phyloP scores from a whole-genome alignment of 2,113 vertebrate genomes.

The Zosterops borbonicus region DNA sequence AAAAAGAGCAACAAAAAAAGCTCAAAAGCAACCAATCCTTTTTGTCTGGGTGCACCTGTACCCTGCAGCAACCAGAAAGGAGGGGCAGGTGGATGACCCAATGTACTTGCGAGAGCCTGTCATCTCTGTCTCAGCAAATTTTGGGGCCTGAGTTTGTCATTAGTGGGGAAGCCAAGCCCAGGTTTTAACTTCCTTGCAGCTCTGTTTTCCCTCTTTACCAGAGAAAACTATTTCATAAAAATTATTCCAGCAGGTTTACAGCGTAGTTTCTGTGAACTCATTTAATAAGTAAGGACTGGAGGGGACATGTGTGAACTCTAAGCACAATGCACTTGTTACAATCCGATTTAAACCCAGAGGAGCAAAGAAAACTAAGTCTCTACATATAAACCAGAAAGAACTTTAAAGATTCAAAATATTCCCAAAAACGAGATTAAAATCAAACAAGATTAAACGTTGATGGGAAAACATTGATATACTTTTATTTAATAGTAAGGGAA shows the following conservation, averaged over 20 bases:
- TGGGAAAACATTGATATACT: not conserved
- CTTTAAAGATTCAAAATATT: not conserved
- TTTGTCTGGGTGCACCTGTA: not conserved
- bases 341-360: not conserved
- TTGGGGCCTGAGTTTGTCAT: slow-evolving; percentile 40
- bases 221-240: slow-evolving; percentile 51
- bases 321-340: not conserved
- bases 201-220: slow-evolving; percentile 49
- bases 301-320: slow-evolving; percentile 13
- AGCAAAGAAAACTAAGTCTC: not conserved
- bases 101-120: slow-evolving; percentile 49
- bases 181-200: slow-evolving; percentile 57
- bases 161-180: slow-evolving; percentile 53
- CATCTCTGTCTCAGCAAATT: slow-evolving; percentile 65
- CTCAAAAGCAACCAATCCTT: not conserved
- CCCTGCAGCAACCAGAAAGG: slow-evolving; percentile 38
- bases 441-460: not conserved
- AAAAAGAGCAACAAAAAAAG: not conserved
- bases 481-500: not conserved
- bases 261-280: slow-evolving; percentile 45
- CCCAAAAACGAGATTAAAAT: not conserved
- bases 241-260: slow-evolving; percentile 10
- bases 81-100: not conserved
- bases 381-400: not conserved
- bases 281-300: slow-evolving; percentile 28